A percentile compares a stretch with the other conserved stretches of the same genome.
Conservation (phyloP, 1,140 invertebrate species). For the Matsumurasca onukii region DNA sequence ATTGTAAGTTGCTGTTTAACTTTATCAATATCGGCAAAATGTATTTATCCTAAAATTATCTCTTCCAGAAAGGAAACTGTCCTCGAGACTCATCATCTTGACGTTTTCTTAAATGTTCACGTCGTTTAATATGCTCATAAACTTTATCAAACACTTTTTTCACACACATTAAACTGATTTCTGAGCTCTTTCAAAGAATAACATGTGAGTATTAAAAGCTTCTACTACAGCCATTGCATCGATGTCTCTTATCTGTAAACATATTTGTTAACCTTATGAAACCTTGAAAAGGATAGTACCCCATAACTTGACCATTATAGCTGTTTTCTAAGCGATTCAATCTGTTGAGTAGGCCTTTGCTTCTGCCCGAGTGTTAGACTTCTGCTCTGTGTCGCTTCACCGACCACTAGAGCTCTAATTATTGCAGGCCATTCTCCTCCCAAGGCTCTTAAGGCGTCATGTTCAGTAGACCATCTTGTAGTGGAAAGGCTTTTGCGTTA, state of each 20-base stretch:
- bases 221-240: constrained; percentile 12
- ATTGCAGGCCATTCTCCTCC: constrained; percentile 33
- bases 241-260: constrained; percentile 16
- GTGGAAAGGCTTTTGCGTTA: constrained; percentile 28
- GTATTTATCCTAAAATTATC: constrained; percentile 11
- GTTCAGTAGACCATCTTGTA: constrained; percentile 29
- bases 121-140: not conserved
- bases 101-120: not conserved
- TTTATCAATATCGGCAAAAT: constrained; percentile 17
- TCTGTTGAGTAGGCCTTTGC: constrained; percentile 30
- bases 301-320: constrained; percentile 30
- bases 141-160: not conserved
- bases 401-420: constrained; percentile 29
- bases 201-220: constrained; percentile 23
- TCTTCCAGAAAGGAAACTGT: not conserved
- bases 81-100: constrained; percentile 14
- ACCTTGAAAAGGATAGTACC: constrained; percentile 19
- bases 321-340: constrained; percentile 34
- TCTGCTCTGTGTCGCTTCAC: constrained; percentile 33
- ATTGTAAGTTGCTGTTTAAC: constrained; percentile 4
- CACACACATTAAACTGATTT: constrained; percentile 27
- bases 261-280: constrained; percentile 20
- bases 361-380: constrained; percentile 32
- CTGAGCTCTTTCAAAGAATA: constrained; percentile 28
- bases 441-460: constrained; percentile 40